These are phyloP conservation scores for Sander lucioperca DNA, from an alignment of 2,113 vertebrate species.

Conservation along the genomic window DNA sequence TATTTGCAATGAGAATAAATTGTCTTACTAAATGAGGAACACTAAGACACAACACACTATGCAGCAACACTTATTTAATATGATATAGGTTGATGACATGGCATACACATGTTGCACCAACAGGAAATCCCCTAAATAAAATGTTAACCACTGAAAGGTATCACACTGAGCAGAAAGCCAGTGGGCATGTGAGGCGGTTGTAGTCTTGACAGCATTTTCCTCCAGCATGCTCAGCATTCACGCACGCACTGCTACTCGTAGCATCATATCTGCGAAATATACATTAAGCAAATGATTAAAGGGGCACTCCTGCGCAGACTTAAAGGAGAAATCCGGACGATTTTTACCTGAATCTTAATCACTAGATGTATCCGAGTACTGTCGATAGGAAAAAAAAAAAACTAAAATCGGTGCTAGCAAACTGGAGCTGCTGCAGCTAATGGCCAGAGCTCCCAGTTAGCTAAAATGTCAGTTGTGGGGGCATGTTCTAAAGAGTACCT, in stretches of 20 bases:
- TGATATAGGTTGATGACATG: not conserved
- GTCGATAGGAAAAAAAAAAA: too few relatives aligned
- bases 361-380: too few relatives aligned
- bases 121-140: not conserved
- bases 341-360: too few relatives aligned
- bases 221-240: constrained; percentile 50
- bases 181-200: constrained; percentile 58
- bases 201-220: constrained; percentile 53
- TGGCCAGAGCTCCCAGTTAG: too few relatives aligned
- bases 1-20: not conserved
- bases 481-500: too few relatives aligned
- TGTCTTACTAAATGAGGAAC: not conserved
- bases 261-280: constrained; percentile 63
- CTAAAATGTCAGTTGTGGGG: too few relatives aligned
- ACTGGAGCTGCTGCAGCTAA: too few relatives aligned
- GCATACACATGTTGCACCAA: not conserved
- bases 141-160: not conserved
- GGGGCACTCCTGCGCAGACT: not conserved
- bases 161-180: constrained; percentile 35
- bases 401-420: too few relatives aligned
- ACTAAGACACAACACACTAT: not conserved
- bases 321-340: too few relatives aligned
- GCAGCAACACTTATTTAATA: not conserved
- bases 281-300: not conserved
- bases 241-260: constrained; percentile 60